Evolutionary conservation across 2,113 vertebrate species (phyloP).

Genomic region (Apeltes quadracus): DNA sequence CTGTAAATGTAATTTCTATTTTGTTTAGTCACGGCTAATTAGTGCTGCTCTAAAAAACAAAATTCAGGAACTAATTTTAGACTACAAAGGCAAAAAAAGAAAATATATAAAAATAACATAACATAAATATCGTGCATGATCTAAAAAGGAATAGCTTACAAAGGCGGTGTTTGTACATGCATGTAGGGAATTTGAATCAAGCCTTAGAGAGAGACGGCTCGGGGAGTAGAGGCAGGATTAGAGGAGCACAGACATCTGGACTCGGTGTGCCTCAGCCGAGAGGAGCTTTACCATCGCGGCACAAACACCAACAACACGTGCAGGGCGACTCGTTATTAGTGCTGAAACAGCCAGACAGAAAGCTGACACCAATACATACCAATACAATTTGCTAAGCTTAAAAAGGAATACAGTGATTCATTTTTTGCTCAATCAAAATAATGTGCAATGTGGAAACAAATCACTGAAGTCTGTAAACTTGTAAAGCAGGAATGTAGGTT

Average conservation of each 20-base stretch:
- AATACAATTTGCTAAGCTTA: not conserved
- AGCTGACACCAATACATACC: not conserved
- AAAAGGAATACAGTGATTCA: not conserved
- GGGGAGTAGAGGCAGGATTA: constrained; percentile 58
- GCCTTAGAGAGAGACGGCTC: constrained; percentile 20
- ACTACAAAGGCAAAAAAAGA: not conserved
- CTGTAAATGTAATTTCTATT: not conserved
- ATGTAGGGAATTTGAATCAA: constrained; percentile 24
- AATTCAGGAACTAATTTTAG: not conserved
- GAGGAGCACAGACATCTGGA: constrained; percentile 64
- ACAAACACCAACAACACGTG: constrained; percentile 39
- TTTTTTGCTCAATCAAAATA: not conserved
- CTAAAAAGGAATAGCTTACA: not conserved
- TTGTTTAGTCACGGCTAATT: not conserved
- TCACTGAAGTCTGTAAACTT: too few species aligned
- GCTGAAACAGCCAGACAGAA: constrained; percentile 1
- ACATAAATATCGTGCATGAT: not conserved
- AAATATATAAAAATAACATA: not conserved
- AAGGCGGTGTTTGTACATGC: not conserved
- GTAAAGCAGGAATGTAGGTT: not conserved
- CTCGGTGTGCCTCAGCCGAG: constrained; percentile 39
- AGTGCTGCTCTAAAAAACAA: not conserved
- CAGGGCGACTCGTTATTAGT: not conserved
- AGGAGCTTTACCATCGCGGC: constrained; percentile 34
- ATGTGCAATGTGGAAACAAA: too few species aligned